Conservation (phyloP, 2,888 invertebrate genomes). For the Drosophila atripex region DNA sequence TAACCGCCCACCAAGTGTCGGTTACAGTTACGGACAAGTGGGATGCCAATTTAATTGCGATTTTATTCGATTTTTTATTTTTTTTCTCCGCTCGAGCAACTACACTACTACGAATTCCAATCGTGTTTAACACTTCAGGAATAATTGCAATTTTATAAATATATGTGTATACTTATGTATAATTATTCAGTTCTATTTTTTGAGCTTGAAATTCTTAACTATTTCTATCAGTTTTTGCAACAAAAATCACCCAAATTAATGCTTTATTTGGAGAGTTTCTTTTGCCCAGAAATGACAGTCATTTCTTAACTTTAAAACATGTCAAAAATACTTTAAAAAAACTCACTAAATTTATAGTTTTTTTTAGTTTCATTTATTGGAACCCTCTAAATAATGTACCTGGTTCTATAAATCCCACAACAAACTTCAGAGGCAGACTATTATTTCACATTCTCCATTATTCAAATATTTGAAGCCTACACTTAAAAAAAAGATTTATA, state of each 20-base stretch:
- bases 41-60: slow-evolving; percentile 17
- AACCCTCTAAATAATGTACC: too few species aligned
- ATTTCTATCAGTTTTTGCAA: too few species aligned
- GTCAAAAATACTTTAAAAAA: too few species aligned
- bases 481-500: background rate
- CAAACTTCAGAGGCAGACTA: background rate
- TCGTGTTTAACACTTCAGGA: background rate
- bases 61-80: slow-evolving; percentile 20
- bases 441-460: background rate
- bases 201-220: background rate
- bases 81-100: slow-evolving; percentile 3
- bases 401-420: background rate
- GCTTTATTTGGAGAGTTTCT: too few species aligned
- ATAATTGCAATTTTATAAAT: background rate
- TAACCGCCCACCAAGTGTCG: slow-evolving; percentile 1
- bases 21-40: slow-evolving; percentile 3
- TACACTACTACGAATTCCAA: background rate
- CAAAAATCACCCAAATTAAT: too few species aligned
- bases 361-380: background rate
- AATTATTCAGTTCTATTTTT: background rate
- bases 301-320: too few species aligned
- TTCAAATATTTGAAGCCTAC: background rate
- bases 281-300: too few species aligned
- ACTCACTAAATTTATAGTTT: background rate
- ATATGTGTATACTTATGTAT: background rate